Percentiles rank a stretch among this genome's conserved stretches.
Conservation (phyloP, 2,113 vertebrate species). For the Hassar affinis region DNA sequence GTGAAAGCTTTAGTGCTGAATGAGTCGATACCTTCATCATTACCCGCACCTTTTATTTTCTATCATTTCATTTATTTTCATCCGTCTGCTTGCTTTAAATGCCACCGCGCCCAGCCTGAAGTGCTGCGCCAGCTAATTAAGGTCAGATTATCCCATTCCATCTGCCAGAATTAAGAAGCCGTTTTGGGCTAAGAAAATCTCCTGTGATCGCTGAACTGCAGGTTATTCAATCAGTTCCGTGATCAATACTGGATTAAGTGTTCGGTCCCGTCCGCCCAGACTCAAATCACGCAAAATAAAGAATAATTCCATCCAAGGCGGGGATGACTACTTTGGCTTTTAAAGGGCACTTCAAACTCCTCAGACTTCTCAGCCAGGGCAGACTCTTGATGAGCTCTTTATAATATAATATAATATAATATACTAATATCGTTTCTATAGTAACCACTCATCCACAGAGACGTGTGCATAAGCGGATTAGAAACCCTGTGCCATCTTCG, state of each 20-base stretch:
- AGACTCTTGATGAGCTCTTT: neutral
- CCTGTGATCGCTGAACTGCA: constrained; percentile 4
- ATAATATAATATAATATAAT: neutral
- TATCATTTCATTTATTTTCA: constrained; percentile 41
- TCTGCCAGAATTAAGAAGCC: constrained; percentile 9
- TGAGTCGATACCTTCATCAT: constrained; percentile 58
- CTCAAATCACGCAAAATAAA: neutral
- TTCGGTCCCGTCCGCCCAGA: neutral
- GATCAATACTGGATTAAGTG: constrained; percentile 29
- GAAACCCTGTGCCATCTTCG: neutral
- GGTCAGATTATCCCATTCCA: constrained; percentile 46
- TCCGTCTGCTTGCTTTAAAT: constrained; percentile 60
- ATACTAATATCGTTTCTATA: neutral
- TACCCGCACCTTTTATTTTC: constrained; percentile 43
- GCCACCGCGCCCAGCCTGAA: constrained; percentile 57
- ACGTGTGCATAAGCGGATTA: neutral
- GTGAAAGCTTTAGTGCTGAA: constrained; percentile 23
- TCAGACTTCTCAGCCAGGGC: no score
- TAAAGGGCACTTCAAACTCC: neutral
- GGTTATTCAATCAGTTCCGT: constrained; percentile 23
- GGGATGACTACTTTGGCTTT: neutral
- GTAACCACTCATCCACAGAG: neutral
- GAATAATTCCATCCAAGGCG: neutral
- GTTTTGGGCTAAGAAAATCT: constrained; percentile 13
- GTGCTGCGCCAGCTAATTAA: constrained; percentile 51